These are phyloP conservation scores for Pseudochaenichthys georgianus DNA, from an alignment of 2,797 vertebrate species.

Conservation along the genomic window DNA sequence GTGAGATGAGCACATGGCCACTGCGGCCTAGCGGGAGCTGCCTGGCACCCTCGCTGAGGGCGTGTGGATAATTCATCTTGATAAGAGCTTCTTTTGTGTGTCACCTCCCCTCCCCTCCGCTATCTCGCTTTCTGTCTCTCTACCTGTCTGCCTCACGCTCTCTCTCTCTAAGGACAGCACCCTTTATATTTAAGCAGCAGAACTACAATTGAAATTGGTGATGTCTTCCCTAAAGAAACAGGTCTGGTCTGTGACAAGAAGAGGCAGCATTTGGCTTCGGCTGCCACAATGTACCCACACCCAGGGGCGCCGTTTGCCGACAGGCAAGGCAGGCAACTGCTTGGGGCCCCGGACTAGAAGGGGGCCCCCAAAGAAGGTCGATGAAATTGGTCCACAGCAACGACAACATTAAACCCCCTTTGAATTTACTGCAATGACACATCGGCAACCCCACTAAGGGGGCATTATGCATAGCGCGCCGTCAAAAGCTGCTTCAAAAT, in stretches of 20 bases:
- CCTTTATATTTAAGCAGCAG: slow-evolving; percentile 26
- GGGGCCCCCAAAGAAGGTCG: too few species aligned
- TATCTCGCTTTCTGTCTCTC: slow-evolving; percentile 36
- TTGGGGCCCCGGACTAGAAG: too few species aligned
- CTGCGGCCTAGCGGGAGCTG: slow-evolving; percentile 34
- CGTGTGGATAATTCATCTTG: slow-evolving; percentile 59
- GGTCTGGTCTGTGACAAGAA: slow-evolving; percentile 6
- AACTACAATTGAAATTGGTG: slow-evolving; percentile 23
- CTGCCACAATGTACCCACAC: slow-evolving; percentile 4
- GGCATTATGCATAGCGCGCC: too few species aligned
- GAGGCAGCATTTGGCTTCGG: neutral
- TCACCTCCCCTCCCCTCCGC: slow-evolving; percentile 45
- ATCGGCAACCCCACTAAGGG: too few species aligned
- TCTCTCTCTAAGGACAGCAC: slow-evolving; percentile 25
- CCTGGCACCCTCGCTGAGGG: slow-evolving; percentile 54
- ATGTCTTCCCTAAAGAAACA: slow-evolving; percentile 28
- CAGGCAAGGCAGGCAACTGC: too few species aligned
- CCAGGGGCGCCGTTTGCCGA: too few species aligned
- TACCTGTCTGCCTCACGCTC: slow-evolving; percentile 6
- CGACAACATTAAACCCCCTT: too few species aligned
- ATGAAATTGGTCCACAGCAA: too few species aligned
- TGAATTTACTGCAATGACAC: too few species aligned
- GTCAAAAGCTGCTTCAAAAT: too few species aligned
- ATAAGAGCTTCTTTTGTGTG: slow-evolving; percentile 64
- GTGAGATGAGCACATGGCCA: slow-evolving; percentile 52